Conservation (phyloP, 2,888 invertebrate species). For the Meteorus cinctellus region DNA sequence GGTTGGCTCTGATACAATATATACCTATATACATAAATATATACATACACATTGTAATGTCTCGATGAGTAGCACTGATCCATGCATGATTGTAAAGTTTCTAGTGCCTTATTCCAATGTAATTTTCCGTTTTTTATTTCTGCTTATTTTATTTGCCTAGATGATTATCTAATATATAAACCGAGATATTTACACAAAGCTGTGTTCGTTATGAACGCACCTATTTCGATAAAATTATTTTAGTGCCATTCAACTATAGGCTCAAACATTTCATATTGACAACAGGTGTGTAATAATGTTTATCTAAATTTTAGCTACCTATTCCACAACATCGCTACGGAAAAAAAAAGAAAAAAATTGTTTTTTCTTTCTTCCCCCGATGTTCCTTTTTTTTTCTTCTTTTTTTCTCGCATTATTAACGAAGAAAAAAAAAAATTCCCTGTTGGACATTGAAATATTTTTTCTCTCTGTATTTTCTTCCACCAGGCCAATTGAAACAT, state of each 20-base stretch:
- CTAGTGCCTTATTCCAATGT: not conserved
- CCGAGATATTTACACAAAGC: constrained; percentile 63
- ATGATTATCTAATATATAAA: constrained; percentile 40
- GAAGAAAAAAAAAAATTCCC: not conserved
- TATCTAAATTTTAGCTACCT: constrained; percentile 65
- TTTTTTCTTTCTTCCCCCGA: too few relatives aligned
- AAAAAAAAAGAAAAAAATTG: constrained; percentile 20
- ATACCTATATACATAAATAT: constrained; percentile 42
- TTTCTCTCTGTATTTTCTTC: constrained; percentile 27
- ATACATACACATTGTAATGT: constrained; percentile 9
- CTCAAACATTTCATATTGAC: constrained; percentile 70
- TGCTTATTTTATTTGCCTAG: not conserved
- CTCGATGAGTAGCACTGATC: not conserved
- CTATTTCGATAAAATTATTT: constrained; percentile 63
- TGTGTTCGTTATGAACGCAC: constrained; percentile 55
- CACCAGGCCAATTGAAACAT: constrained; percentile 48
- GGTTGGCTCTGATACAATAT: constrained; percentile 41
- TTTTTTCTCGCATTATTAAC: constrained; percentile 14
- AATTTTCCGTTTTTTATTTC: constrained; percentile 6
- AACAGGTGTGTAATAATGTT: constrained; percentile 66
- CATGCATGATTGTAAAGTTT: not conserved
- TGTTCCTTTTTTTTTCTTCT: not conserved
- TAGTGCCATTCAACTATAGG: constrained; percentile 64
- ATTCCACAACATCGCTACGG: constrained; percentile 61
- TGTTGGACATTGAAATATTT: not conserved